Evolutionary conservation across 2,797 vertebrate genomes (phyloP).

Genomic region (Sebastes wilsoni): DNA sequence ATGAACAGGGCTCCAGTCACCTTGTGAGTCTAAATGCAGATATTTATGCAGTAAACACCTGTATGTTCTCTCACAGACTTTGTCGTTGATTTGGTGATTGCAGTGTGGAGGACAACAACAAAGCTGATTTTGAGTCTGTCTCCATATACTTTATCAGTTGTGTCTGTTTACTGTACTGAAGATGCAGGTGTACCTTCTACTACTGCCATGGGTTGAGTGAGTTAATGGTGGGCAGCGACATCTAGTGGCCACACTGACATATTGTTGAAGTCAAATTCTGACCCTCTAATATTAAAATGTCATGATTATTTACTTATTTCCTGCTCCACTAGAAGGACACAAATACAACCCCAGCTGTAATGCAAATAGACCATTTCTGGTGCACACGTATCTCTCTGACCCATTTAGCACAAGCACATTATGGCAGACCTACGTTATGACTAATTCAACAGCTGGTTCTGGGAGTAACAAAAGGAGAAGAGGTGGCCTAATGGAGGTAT

Average conservation of each 20-base stretch:
- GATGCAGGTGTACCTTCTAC: constrained; percentile 16
- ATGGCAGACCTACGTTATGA: not conserved
- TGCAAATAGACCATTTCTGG: not conserved
- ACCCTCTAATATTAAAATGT: not conserved
- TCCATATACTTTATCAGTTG: not conserved
- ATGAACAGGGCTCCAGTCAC: not conserved
- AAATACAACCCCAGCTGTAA: not conserved
- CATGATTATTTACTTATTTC: not conserved
- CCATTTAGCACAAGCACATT: not conserved
- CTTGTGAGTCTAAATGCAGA: not conserved
- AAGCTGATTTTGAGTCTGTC: constrained; percentile 17
- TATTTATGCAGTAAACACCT: not conserved
- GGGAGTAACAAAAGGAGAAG: not conserved
- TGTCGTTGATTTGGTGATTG: constrained; percentile 30
- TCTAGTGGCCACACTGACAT: constrained; percentile 40
- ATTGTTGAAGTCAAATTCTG: not conserved
- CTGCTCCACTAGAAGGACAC: not conserved
- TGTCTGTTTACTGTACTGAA: not conserved
- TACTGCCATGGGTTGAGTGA: not conserved
- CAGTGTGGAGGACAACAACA: constrained; percentile 31
- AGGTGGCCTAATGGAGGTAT: not conserved
- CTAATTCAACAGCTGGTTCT: not conserved
- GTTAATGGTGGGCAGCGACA: constrained; percentile 52
- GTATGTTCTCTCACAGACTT: not conserved
- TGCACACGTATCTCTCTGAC: not conserved